A percentile compares a stretch with the other conserved stretches of the same genome.
Evolutionary conservation across 2,888 invertebrate species (phyloP).

Genomic region (Eristalis intricaria): DNA sequence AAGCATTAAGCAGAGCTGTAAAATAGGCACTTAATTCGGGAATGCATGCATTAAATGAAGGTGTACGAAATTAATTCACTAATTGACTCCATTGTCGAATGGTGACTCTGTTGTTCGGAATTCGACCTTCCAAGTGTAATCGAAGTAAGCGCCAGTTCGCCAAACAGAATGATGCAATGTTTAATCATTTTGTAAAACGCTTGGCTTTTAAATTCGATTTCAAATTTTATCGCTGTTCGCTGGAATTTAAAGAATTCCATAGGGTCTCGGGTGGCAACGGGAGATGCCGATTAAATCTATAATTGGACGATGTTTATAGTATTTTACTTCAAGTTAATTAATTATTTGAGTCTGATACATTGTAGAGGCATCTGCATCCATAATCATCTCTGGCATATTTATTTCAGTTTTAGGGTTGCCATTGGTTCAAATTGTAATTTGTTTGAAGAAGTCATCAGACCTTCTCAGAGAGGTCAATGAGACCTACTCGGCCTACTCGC

Average conservation of each 20-base stretch:
- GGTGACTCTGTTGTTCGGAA: too few species aligned
- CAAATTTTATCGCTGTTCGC: background rate
- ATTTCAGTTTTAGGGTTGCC: background rate
- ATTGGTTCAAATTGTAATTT: background rate
- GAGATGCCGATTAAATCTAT: background rate
- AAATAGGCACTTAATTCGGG: too few species aligned
- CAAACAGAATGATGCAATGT: background rate
- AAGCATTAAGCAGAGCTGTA: too few species aligned
- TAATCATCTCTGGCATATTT: background rate
- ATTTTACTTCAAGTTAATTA: background rate
- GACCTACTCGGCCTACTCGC: too few species aligned
- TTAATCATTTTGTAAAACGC: background rate
- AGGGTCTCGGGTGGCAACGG: background rate
- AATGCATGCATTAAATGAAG: too few species aligned
- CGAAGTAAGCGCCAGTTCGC: background rate
- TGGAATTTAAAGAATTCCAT: background rate
- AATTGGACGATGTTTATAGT: background rate
- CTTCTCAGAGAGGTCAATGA: too few species aligned
- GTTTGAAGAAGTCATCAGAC: background rate
- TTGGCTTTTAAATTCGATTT: background rate
- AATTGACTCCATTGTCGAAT: too few species aligned
- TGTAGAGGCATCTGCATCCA: background rate
- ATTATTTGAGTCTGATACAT: background rate
- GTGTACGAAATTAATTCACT: too few species aligned
- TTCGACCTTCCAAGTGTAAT: background rate